Percentiles rank a stretch among this genome's conserved stretches.
phyloP scores from a whole-genome alignment of 35 echinoderm and acorn worm genomes.

The Eucidaris tribuloides region DNA sequence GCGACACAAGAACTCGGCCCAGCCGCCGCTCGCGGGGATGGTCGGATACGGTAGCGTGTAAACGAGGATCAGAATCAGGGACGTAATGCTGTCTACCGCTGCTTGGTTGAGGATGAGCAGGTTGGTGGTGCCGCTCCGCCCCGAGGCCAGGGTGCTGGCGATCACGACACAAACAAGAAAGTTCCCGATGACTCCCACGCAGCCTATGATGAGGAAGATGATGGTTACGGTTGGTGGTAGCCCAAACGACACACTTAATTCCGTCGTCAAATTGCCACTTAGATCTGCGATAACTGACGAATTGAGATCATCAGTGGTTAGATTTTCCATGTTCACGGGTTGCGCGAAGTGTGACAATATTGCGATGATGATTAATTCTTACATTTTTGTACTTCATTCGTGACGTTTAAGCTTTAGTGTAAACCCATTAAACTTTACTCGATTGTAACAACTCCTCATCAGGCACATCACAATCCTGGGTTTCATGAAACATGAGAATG shows the following conservation, averaged over 20 bases:
- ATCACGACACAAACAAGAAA: conserved; percentile 57
- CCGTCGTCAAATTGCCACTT: no score
- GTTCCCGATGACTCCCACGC: conserved; percentile 55
- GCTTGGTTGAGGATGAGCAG: conserved; percentile 69
- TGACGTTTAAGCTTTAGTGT: no score
- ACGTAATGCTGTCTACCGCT: conserved; percentile 34
- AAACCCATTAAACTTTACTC: no score
- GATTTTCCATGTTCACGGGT: no score
- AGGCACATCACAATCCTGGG: no score
- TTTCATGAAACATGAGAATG: no score
- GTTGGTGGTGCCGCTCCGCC: conserved; percentile 43
- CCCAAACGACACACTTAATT: neutral
- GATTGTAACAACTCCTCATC: no score
- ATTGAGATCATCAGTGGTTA: no score
- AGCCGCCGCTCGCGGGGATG: neutral
- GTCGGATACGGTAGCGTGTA: conserved; percentile 13
- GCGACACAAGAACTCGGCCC: conserved; percentile 67
- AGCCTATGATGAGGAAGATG: conserved; percentile 40
- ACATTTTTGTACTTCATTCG: no score
- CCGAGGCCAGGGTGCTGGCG: conserved; percentile 19
- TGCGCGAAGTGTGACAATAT: no score
- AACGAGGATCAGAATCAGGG: conserved; percentile 36
- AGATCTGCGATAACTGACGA: no score
- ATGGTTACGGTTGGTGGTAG: neutral
- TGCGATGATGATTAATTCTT: no score